phyloP scores from a whole-genome alignment of 1,140 invertebrate species.

The Neuroterus valhalla region DNA sequence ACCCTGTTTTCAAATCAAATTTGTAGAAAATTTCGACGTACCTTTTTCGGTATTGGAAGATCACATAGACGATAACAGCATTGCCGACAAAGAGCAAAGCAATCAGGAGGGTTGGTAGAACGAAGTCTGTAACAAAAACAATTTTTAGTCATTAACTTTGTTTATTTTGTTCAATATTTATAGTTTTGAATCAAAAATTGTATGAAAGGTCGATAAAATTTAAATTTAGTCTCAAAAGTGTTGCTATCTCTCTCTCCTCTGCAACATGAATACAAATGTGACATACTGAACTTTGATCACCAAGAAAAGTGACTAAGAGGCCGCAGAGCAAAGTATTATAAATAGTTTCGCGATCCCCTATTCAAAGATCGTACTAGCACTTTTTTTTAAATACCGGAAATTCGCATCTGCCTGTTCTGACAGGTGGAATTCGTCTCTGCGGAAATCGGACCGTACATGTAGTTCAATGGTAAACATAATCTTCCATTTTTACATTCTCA shows the following conservation, averaged over 20 bases:
- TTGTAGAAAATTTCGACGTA: conserved; percentile 63
- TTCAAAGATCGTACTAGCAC: background rate
- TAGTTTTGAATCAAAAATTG: background rate
- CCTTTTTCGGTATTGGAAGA: conserved; percentile 82
- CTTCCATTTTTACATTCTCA: too few species aligned
- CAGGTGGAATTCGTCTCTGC: background rate
- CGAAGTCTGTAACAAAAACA: conserved; percentile 76
- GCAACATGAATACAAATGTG: conserved; percentile 34
- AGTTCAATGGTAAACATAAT: too few species aligned
- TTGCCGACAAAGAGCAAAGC: conserved; percentile 80
- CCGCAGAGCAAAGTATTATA: conserved; percentile 21
- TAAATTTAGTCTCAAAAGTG: background rate
- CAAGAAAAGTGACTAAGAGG: conserved; percentile 30
- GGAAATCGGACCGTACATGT: background rate
- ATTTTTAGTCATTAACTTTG: conserved; percentile 5
- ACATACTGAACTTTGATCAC: conserved; percentile 56
- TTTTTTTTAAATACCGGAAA: conserved; percentile 3
- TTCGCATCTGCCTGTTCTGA: background rate
- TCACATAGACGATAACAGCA: conserved; percentile 80
- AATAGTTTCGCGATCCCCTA: conserved; percentile 2
- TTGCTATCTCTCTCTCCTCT: background rate
- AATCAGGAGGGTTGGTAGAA: conserved; percentile 79
- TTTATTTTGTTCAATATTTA: background rate
- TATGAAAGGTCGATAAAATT: conserved; percentile 2
- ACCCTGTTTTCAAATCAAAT: conserved; percentile 43